phyloP scores from a whole-genome alignment of 1,140 invertebrate genomes.

The Bombus waltoni region DNA sequence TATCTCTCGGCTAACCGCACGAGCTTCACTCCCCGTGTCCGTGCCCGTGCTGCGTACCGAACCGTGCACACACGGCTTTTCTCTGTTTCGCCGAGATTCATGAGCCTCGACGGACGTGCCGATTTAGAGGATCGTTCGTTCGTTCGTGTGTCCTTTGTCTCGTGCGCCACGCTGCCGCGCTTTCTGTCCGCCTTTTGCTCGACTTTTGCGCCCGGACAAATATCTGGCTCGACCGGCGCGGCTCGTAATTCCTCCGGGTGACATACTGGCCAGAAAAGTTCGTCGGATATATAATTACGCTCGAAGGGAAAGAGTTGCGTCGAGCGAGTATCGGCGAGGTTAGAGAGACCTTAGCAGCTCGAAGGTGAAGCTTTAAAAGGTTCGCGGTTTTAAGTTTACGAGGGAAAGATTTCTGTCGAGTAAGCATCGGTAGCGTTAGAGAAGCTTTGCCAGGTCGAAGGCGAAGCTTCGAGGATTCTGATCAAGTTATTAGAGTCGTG shows the following conservation, averaged over 20 bases:
- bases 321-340: background rate
- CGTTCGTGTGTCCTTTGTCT: slow-evolving; percentile 61
- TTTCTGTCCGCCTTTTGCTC: slow-evolving; percentile 29
- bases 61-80: slow-evolving; percentile 56
- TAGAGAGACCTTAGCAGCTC: background rate
- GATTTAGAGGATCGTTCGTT: slow-evolving; percentile 65
- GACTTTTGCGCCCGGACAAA: slow-evolving; percentile 22
- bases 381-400: too few species aligned
- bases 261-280: background rate
- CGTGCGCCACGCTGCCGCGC: slow-evolving; percentile 19
- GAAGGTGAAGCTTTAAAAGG: too few species aligned
- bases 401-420: too few species aligned
- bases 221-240: slow-evolving; percentile 7
- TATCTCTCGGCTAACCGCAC: background rate
- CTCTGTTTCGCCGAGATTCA: slow-evolving; percentile 63
- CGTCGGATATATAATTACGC: background rate
- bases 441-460: too few species aligned
- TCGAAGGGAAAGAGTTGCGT: background rate
- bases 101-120: slow-evolving; percentile 65
- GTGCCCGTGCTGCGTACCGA: slow-evolving; percentile 43
- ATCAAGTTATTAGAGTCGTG: too few species aligned
- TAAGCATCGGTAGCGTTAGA: background rate
- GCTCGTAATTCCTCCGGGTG: slow-evolving; percentile 29
- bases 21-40: slow-evolving; percentile 11
- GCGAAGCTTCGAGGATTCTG: too few species aligned